Evolutionary conservation across 2,113 vertebrate species (phyloP), one percentile per base, ranked within the genome.

Genomic region (Nothocercus nigrocapillus): DNA sequence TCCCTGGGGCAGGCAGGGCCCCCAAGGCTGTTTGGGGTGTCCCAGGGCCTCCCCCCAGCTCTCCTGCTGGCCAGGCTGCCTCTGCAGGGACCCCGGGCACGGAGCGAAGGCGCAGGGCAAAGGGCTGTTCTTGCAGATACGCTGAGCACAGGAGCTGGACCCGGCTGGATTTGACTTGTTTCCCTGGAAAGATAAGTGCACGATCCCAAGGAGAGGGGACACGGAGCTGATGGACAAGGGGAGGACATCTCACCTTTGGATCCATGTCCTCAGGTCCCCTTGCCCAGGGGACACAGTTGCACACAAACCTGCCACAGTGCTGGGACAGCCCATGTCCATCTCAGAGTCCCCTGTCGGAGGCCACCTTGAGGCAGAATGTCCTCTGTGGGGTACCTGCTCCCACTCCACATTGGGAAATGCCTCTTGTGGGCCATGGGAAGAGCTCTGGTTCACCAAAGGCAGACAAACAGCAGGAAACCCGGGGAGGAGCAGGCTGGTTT

Each of bases 51-150:
- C 47, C 36, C 44, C 73, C 27, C 66, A 75, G 78, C 62, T 81
- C 74, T 47, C 54, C 14, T 0, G 10, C 56, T 32, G 54, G 54
- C 54, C 54, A 11, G 70, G 16, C 0, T 0, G 58, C 8, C 44
- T 32, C 62, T 73, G 59, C 0, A 0, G 44, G 68, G 69, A 81
- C 51, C 47, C 0, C 0, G 61, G 61, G 69, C 69, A 1, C 0
- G 70, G 53, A 42, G 74, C 54, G 63, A 77, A n/a, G 66, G 38
- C 0, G 0, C 8, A 24, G 95, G 94, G 75, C 94, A 94, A 95
- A 97, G 94, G 61, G 90, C 82, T 81, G 68, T 25, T 91, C 45
- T 53, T 74, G 47, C 82, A 90, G 78, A 68, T 63, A 54, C 14
- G 34, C n/a, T 64, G 67, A 42, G 44, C 30, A 9, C 4, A 13